A percentile compares a stretch with the other conserved stretches of the same genome.
Conservation (phyloP, 2,888 invertebrate species). For the Ectemnius cavifrons region DNA sequence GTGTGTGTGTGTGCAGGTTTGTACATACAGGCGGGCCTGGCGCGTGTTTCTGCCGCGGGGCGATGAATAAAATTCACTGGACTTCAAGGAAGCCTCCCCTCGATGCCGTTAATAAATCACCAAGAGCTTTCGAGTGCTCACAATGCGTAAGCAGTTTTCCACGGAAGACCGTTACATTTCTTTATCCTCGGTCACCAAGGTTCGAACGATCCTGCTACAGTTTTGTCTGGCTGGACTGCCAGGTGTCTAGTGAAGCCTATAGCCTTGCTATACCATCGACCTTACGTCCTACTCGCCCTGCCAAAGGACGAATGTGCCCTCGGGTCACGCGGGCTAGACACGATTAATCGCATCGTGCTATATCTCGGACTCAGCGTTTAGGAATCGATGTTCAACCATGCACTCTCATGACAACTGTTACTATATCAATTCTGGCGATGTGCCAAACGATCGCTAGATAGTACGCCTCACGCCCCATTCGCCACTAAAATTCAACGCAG, state of each 20-base stretch:
- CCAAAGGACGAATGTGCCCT: neutral
- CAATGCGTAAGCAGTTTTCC: slow-evolving; percentile 26
- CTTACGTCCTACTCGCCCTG: no score
- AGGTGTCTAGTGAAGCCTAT: neutral
- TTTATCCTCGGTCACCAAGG: slow-evolving; percentile 14
- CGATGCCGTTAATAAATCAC: slow-evolving; percentile 23
- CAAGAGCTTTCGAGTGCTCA: neutral
- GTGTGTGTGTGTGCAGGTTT: neutral
- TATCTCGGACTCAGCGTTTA: neutral
- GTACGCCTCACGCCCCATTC: no score
- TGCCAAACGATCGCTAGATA: no score
- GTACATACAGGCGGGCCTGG: neutral
- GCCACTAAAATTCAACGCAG: no score
- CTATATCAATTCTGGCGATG: neutral
- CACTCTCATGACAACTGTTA: neutral
- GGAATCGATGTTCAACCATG: neutral
- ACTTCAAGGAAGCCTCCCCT: neutral
- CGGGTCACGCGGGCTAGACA: neutral
- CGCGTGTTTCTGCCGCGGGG: neutral
- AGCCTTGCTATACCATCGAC: no score
- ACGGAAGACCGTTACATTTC: slow-evolving; percentile 33
- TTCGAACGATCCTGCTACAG: neutral
- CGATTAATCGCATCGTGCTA: slow-evolving; percentile 8
- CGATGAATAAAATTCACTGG: slow-evolving; percentile 16
- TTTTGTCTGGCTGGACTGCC: neutral